Conservation (phyloP, 2,113 vertebrate species). For the Acanthochromis polyacanthus region DNA sequence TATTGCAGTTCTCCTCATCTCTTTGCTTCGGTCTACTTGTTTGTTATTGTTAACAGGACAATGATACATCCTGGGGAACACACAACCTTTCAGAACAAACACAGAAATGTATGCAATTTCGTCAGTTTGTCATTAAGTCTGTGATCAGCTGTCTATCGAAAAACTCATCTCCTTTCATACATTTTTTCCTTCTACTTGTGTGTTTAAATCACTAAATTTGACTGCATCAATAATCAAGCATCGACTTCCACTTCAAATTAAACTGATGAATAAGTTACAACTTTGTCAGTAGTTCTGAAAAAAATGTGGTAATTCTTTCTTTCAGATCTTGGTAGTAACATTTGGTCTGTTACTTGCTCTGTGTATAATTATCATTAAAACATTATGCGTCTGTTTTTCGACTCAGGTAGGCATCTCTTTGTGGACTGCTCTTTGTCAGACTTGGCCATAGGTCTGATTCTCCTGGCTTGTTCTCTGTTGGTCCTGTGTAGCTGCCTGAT, state of each 20-base stretch:
- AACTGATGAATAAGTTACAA: background rate
- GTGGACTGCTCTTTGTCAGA: constrained; percentile 85
- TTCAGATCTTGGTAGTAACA: background rate
- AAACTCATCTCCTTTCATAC: background rate
- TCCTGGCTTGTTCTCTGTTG: constrained; percentile 85
- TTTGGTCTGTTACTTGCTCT: background rate
- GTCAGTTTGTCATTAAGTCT: background rate
- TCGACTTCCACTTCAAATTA: background rate
- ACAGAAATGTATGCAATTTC: constrained; percentile 53
- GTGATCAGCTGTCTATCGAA: background rate
- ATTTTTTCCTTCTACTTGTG: too few relatives aligned
- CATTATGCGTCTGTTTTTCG: background rate
- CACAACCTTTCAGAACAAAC: constrained; percentile 47
- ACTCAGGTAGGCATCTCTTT: constrained; percentile 86
- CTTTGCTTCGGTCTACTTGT: background rate
- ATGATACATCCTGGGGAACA: constrained; percentile 33
- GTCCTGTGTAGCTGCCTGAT: constrained; percentile 89
- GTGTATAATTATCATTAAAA: too few relatives aligned
- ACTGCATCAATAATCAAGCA: background rate
- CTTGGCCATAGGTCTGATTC: constrained; percentile 86
- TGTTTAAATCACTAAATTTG: background rate
- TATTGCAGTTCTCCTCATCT: too few relatives aligned
- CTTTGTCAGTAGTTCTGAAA: too few relatives aligned
- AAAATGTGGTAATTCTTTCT: background rate
- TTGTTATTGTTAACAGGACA: constrained; percentile 45